These are phyloP conservation scores for Dufourea novaeangliae DNA, from an alignment of 1,140 invertebrate species.

Conservation along the genomic window DNA sequence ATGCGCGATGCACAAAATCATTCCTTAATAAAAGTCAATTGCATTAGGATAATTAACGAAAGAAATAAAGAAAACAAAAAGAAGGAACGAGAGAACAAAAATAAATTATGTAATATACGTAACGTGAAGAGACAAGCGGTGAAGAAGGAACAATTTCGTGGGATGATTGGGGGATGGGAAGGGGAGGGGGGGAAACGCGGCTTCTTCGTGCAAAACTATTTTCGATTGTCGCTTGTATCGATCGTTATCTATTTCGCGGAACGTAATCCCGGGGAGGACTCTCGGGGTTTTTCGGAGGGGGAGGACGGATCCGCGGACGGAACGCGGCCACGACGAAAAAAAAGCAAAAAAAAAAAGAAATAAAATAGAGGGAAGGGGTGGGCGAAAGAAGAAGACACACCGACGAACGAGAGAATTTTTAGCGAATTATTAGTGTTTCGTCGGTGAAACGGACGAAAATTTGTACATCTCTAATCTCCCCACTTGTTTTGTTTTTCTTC, in stretches of 20 bases:
- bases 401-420: neutral
- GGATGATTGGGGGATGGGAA: neutral
- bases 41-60: constrained; percentile 76
- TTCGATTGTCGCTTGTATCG: constrained; percentile 65
- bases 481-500: neutral
- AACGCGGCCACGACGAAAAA: constrained; percentile 3
- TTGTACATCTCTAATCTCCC: too few relatives aligned
- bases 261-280: constrained; percentile 9
- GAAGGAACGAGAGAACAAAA: neutral
- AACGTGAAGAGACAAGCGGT: constrained; percentile 31
- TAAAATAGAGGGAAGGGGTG: neutral
- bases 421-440: constrained; percentile 10
- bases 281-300: constrained; percentile 7
- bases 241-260: constrained; percentile 52
- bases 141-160: constrained; percentile 11
- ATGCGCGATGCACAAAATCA: constrained; percentile 72
- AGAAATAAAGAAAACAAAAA: constrained; percentile 47
- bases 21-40: constrained; percentile 80
- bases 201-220: constrained; percentile 67
- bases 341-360: neutral
- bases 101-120: constrained; percentile 49
- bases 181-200: constrained; percentile 46
- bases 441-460: constrained; percentile 14
- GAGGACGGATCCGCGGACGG: too few relatives aligned
- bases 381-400: too few relatives aligned